phyloP scores from a whole-genome alignment of 1,140 invertebrate species.

The Proctacanthus coquilletti region DNA sequence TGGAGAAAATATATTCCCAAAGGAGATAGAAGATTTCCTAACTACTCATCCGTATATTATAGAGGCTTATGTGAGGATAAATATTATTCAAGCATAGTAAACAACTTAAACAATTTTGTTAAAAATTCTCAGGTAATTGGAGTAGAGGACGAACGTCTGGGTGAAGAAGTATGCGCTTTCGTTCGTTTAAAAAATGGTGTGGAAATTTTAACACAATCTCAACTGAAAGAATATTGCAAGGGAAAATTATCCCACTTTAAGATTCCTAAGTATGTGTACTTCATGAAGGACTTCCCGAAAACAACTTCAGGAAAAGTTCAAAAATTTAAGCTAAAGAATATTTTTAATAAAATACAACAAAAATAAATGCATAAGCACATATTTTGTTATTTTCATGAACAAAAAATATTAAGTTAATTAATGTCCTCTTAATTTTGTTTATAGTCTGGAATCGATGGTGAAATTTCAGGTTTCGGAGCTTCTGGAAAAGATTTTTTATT shows the following conservation, averaged over 20 bases:
- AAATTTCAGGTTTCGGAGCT: too few relatives aligned
- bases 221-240: constrained; percentile 51
- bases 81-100: too few relatives aligned
- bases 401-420: too few relatives aligned
- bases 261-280: constrained; percentile 57
- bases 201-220: constrained; percentile 34
- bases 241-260: constrained; percentile 71
- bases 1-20: constrained; percentile 82
- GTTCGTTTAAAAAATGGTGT: constrained; percentile 38
- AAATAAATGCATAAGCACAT: too few relatives aligned
- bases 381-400: too few relatives aligned
- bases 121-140: constrained; percentile 57
- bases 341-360: too few relatives aligned
- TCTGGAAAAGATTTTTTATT: too few relatives aligned
- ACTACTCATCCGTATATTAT: constrained; percentile 57
- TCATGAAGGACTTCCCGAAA: constrained; percentile 59
- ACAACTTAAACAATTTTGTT: too few relatives aligned
- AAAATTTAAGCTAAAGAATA: constrained; percentile 47
- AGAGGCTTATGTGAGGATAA: constrained; percentile 58
- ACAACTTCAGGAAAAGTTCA: constrained; percentile 75
- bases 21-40: constrained; percentile 73
- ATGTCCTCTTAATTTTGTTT: too few relatives aligned
- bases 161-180: constrained; percentile 66
- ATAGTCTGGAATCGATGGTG: too few relatives aligned
- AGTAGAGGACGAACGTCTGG: constrained; percentile 57